Evolutionary conservation across 2,888 invertebrate species (phyloP), one percentile per base, ranked within the genome.

Genomic region (Nowickia ferox): DNA sequence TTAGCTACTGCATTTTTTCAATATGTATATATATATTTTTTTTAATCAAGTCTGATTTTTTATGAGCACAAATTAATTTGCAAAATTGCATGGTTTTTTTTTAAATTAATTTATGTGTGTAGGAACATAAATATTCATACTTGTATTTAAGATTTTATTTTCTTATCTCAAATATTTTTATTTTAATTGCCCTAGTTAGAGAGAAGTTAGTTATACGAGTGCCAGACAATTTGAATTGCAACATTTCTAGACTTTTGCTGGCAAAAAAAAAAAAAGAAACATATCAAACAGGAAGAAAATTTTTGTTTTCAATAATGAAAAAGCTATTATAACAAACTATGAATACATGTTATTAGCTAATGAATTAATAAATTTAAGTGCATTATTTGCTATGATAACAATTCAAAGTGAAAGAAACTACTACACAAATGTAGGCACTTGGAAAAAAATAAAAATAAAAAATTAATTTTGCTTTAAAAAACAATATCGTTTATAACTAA

Each of bases 1-100:
- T 82, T 75, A 74, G 81, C 63, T 74, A 77, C 55, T 81, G 59
- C 77, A 68, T 63, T 76, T 71, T 65, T 69, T 10, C n/a, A 63
- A 59, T 74, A 1, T 48, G 6, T 6, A 30, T 30, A 30, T 2
- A 1, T 30, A 30, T 6, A 6, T 30, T 30, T 6, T 9, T 51
- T 68, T 40, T 51, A 65, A 11, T 66, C 46, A 65, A 66, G n/a
- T 44, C 30, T 11, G 15, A 22, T 46, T 51, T 46, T 74, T 74
- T 69, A 53, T 71, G 10, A 55, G 15, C 3, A 48, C 38, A 38
- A 46, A 71, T 59, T 72, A 55, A 59, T 59, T 48, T 59, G 19
- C 38, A 59, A 72, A 48, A 46, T 59, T 63, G 44, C 44, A 40
- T 63, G 65, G 15, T 19, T 11, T 51, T 63, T 53, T 68, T 81